A percentile compares a stretch with the other conserved stretches of the same genome.
Conservation (phyloP, 2,113 vertebrate species). For the Rhinichthys klamathensis region DNA sequence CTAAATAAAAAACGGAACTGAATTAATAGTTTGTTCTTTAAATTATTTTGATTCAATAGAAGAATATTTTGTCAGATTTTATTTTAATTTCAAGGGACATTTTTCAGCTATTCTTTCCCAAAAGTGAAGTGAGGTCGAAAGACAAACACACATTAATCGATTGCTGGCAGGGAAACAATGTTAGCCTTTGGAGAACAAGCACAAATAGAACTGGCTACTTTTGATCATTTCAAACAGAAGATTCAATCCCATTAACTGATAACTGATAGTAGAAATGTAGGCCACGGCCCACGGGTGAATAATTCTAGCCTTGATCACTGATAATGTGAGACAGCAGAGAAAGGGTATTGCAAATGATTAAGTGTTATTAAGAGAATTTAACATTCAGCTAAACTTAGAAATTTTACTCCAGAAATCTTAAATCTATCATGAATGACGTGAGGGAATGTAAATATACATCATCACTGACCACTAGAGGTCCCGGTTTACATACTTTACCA, state of each 20-base stretch:
- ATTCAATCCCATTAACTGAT: background rate
- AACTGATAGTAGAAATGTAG: background rate
- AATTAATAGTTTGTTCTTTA: background rate
- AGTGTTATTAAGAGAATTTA: background rate
- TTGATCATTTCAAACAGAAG: background rate
- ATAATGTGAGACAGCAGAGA: background rate
- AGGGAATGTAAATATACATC: background rate
- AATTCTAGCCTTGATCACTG: background rate
- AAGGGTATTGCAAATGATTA: background rate
- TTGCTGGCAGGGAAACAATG: background rate
- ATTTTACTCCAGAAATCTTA: background rate
- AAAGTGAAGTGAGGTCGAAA: background rate
- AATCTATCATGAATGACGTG: background rate
- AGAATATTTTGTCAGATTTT: background rate
- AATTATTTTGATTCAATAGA: background rate
- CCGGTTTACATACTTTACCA: background rate
- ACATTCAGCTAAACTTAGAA: background rate
- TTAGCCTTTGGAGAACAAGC: background rate
- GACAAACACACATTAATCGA: background rate
- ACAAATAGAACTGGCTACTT: background rate
- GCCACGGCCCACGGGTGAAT: background rate
- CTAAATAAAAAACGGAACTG: background rate
- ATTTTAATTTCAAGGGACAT: background rate
- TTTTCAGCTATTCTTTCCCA: background rate
- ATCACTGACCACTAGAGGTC: background rate